Conservation (phyloP, 2,888 invertebrate genomes). For the Lepidochitona cinerea region DNA sequence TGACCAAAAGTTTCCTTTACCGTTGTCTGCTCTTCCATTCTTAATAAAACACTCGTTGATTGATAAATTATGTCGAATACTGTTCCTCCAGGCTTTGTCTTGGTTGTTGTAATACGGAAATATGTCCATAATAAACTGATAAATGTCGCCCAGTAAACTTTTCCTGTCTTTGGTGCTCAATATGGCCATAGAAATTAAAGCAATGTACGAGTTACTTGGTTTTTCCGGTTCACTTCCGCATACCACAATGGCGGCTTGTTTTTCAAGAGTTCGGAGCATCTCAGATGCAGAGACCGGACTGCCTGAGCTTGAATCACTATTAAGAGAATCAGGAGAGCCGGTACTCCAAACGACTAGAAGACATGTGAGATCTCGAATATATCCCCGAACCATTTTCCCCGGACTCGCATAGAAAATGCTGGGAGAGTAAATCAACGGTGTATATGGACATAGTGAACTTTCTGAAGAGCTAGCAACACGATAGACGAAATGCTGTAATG, state of each 20-base stretch:
- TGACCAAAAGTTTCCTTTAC: slow-evolving; percentile 83
- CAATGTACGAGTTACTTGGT: slow-evolving; percentile 65
- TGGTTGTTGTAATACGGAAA: neutral
- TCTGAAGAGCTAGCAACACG: too few species aligned
- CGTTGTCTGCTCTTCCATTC: neutral
- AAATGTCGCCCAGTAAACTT: neutral
- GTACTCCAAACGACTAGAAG: too few species aligned
- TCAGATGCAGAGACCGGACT: neutral
- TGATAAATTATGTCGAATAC: neutral
- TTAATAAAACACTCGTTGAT: neutral
- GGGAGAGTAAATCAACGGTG: too few species aligned
- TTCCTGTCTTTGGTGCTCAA: neutral
- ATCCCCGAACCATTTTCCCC: too few species aligned
- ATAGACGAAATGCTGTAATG: too few species aligned
- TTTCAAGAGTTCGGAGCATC: neutral
- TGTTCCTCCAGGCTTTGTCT: neutral
- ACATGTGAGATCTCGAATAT: too few species aligned
- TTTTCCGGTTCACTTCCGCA: slow-evolving; percentile 28
- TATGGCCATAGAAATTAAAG: slow-evolving; percentile 48
- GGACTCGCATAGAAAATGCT: too few species aligned
- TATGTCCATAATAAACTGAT: neutral
- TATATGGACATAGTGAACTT: too few species aligned
- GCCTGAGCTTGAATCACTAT: neutral
- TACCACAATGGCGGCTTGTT: neutral
- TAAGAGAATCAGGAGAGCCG: neutral